Evolutionary conservation across 2,888 invertebrate species (phyloP).

Genomic region (Synergus japonicus): DNA sequence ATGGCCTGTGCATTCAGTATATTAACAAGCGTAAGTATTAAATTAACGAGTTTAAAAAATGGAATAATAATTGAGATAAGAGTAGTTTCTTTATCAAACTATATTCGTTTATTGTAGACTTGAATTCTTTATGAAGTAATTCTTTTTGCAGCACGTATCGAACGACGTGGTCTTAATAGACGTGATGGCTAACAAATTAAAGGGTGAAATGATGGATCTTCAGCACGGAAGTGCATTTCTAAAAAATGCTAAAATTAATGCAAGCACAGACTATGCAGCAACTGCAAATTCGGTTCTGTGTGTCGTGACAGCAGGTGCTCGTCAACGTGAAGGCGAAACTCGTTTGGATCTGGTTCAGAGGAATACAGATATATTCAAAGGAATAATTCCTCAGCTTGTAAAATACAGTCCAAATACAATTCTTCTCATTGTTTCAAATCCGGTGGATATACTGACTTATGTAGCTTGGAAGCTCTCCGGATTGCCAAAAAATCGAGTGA

Average conservation of each 20-base stretch:
- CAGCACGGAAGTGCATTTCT: constrained; percentile 93
- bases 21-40: constrained; percentile 85
- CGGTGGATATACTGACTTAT: constrained; percentile 94
- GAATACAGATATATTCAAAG: constrained; percentile 92
- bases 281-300: constrained; percentile 90
- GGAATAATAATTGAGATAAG: too few relatives aligned
- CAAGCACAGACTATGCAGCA: constrained; percentile 87
- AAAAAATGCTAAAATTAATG: constrained; percentile 88
- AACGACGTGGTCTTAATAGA: constrained; percentile 91
- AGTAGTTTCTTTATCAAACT: too few relatives aligned
- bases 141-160: constrained; percentile 82
- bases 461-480: constrained; percentile 97
- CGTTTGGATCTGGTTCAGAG: constrained; percentile 93
- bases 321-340: constrained; percentile 93
- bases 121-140: background rate
- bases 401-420: constrained; percentile 92
- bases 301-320: constrained; percentile 93
- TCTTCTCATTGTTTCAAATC: constrained; percentile 93
- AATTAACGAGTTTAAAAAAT: too few relatives aligned
- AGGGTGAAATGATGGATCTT: constrained; percentile 94
- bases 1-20: constrained; percentile 95
- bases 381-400: constrained; percentile 89
- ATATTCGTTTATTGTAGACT: background rate
- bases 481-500: constrained; percentile 90
- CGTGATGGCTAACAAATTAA: constrained; percentile 88